These are phyloP conservation scores for Steromphala cineraria DNA, from an alignment of 2,888 invertebrate genomes.

Conservation along the genomic window DNA sequence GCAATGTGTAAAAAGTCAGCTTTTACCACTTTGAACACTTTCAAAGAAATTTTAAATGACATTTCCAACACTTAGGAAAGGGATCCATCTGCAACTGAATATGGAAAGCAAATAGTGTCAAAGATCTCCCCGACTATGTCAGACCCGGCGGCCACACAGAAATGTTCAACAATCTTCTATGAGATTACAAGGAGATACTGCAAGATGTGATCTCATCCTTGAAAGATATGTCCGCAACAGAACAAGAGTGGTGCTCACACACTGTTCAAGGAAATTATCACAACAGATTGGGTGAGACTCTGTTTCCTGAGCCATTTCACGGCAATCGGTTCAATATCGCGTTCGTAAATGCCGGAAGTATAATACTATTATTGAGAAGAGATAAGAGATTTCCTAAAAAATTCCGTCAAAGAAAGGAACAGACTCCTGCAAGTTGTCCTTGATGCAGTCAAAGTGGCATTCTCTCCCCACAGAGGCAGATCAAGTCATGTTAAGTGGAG, in stretches of 20 bases:
- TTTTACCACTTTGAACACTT: not conserved
- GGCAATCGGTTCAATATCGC: too few species aligned
- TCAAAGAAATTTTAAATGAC: not conserved
- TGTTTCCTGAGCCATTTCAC: too few species aligned
- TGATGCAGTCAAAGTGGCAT: too few species aligned
- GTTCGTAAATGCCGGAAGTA: too few species aligned
- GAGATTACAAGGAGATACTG: conserved; percentile 34
- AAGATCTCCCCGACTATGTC: conserved; percentile 13
- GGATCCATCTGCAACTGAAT: not conserved
- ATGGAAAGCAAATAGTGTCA: not conserved
- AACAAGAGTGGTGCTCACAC: conserved; percentile 29
- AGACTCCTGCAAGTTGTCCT: too few species aligned
- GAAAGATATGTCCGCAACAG: conserved; percentile 28
- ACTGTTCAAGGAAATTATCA: too few species aligned
- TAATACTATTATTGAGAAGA: too few species aligned
- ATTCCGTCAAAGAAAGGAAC: too few species aligned
- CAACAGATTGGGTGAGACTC: too few species aligned
- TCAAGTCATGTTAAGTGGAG: too few species aligned
- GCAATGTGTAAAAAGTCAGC: conserved; percentile 11
- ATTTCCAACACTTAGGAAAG: not conserved
- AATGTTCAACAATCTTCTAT: conserved; percentile 35
- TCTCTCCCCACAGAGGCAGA: too few species aligned
- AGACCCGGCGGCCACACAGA: not conserved
- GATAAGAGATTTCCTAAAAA: too few species aligned
- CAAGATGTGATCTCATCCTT: conserved; percentile 34